A percentile compares a stretch with the other conserved stretches of the same genome.
phyloP scores from a whole-genome alignment of 2,888 invertebrate genomes.

The Mesodorylaimus sp. region DNA sequence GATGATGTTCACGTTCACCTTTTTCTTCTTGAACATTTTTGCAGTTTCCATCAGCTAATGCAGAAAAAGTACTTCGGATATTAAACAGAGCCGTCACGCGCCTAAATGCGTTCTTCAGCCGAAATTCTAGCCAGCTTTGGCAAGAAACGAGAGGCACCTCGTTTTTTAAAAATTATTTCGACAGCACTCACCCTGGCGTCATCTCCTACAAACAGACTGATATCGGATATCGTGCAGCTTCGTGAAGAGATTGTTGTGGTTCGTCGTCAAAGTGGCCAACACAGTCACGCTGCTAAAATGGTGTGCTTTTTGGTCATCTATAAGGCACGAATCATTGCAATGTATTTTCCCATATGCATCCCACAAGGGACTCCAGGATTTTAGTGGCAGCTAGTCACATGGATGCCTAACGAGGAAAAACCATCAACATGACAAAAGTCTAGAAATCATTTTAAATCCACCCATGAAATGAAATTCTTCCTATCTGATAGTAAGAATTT shows the following conservation, averaged over 20 bases:
- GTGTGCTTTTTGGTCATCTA: no score
- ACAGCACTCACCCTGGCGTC: conserved; percentile 50
- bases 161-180: no score
- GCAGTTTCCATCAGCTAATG: conserved; percentile 63
- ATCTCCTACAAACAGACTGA: conserved; percentile 76
- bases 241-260: conserved; percentile 78
- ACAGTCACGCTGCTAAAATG: conserved; percentile 43
- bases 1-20: conserved; percentile 89
- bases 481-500: no score
- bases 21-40: conserved; percentile 93
- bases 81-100: conserved; percentile 7
- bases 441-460: no score
- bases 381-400: no score
- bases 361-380: no score
- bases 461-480: no score
- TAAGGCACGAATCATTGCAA: no score
- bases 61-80: conserved; percentile 9
- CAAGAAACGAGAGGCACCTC: conserved; percentile 51
- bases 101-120: no score
- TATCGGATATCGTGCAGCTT: conserved; percentile 85
- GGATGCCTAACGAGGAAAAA: no score
- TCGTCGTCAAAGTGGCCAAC: conserved; percentile 81
- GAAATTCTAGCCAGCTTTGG: not conserved
- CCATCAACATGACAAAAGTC: no score
- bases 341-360: no score